phyloP scores from a whole-genome alignment of 2,797 vertebrate genomes.

The Enteromius viviparus region DNA sequence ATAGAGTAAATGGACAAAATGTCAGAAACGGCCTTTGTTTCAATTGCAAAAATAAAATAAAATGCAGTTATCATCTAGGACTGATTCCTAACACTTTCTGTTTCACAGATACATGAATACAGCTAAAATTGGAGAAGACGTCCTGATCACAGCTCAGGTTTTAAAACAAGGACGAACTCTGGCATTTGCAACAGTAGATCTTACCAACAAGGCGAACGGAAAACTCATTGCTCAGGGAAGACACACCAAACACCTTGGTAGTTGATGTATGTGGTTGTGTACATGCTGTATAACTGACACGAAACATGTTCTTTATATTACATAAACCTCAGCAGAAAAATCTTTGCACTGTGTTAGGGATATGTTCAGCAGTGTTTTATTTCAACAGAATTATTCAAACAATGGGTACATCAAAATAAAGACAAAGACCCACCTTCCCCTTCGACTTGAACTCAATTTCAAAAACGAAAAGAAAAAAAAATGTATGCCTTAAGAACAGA shows the following conservation, averaged over 20 bases:
- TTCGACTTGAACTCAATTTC: slow-evolving; percentile 84
- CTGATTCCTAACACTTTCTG: not conserved
- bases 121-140: slow-evolving; percentile 90
- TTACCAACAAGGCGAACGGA: slow-evolving; percentile 88
- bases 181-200: slow-evolving; percentile 91
- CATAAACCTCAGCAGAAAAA: slow-evolving; percentile 65
- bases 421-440: slow-evolving; percentile 79
- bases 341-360: slow-evolving; percentile 75
- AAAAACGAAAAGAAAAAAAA: slow-evolving; percentile 82
- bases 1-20: too few species aligned
- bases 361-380: slow-evolving; percentile 77
- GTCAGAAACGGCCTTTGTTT: too few species aligned
- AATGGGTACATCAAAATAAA: slow-evolving; percentile 57
- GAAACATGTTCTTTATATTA: slow-evolving; percentile 32
- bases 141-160: slow-evolving; percentile 91
- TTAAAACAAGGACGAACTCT: slow-evolving; percentile 90
- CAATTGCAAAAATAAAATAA: not conserved
- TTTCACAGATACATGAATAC: slow-evolving; percentile 90
- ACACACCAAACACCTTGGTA: slow-evolving; percentile 92
- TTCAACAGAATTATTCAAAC: slow-evolving; percentile 63
- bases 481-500: slow-evolving; percentile 81
- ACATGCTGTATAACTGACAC: not conserved
- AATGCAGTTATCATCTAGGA: not conserved
- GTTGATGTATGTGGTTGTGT: slow-evolving; percentile 59
- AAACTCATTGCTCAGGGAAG: slow-evolving; percentile 93